Conservation (phyloP, 2,888 invertebrate species). For the Pogonocherus hispidulus region DNA sequence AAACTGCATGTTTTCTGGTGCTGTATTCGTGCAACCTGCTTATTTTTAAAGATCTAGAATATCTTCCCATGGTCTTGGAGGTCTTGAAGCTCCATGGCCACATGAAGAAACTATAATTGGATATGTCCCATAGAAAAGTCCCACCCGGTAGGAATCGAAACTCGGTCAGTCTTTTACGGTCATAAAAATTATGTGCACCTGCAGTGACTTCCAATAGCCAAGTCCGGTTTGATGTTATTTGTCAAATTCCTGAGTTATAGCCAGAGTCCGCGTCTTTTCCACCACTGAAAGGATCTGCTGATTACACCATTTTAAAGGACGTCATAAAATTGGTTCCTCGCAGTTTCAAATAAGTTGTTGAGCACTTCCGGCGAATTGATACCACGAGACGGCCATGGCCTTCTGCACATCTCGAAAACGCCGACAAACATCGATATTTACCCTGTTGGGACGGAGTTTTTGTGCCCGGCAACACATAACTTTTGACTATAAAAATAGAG, state of each 20-base stretch:
- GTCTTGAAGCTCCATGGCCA: too few species aligned
- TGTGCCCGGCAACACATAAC: slow-evolving; percentile 11
- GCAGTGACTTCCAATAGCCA: neutral
- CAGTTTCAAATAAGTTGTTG: neutral
- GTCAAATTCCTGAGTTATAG: neutral
- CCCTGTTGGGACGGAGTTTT: neutral
- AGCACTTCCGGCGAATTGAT: neutral
- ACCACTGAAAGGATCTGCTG: neutral
- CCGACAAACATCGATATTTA: neutral
- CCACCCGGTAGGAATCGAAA: too few species aligned
- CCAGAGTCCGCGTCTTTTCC: neutral
- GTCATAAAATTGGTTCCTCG: neutral
- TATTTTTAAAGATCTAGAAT: too few species aligned
- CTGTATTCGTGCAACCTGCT: too few species aligned
- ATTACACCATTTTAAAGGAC: neutral
- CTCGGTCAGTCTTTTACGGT: too few species aligned
- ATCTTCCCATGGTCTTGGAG: too few species aligned
- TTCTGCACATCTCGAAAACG: neutral
- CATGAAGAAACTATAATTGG: too few species aligned
- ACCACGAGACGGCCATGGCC: neutral
- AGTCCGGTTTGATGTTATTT: neutral
- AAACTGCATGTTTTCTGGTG: too few species aligned
- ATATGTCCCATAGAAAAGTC: too few species aligned
- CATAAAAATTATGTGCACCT: neutral
- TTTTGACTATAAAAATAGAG: slow-evolving; percentile 21